Evolutionary conservation across 2,888 invertebrate genomes (phyloP).

Genomic region (Plebejus argus): DNA sequence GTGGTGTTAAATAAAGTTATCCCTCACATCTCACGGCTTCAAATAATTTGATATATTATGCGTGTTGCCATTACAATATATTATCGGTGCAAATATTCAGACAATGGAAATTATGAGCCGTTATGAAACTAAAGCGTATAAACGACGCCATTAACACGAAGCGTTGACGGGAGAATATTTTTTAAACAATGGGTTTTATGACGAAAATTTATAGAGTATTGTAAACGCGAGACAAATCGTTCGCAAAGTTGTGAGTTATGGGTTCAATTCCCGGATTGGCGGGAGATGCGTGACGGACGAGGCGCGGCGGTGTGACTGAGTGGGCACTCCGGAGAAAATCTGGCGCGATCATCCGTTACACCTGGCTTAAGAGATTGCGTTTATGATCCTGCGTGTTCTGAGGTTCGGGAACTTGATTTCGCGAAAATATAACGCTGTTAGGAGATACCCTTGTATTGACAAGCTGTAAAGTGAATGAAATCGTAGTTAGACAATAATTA

Average conservation of each 20-base stretch:
- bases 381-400: conserved; percentile 2
- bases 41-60: conserved; percentile 21
- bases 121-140: conserved; percentile 29
- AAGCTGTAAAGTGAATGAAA: too few species aligned
- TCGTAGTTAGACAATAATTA: too few species aligned
- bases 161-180: conserved; percentile 32
- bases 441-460: too few species aligned
- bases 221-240: conserved; percentile 47
- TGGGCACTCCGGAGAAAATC: conserved; percentile 37
- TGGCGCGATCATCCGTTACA: conserved; percentile 26
- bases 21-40: not conserved
- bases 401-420: not conserved
- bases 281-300: conserved; percentile 46
- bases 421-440: too few species aligned
- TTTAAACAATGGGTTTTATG: conserved; percentile 33
- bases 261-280: conserved; percentile 44
- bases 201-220: conserved; percentile 37
- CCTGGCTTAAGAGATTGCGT: conserved; percentile 30
- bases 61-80: conserved; percentile 27
- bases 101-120: conserved; percentile 28
- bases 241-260: conserved; percentile 45
- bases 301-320: conserved; percentile 46
- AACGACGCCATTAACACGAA: conserved; percentile 28
- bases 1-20: not conserved
- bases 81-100: conserved; percentile 17